Evolutionary conservation across 2,888 invertebrate genomes (phyloP), one percentile per base, ranked within the genome.

Genomic region (Meteorus colon): DNA sequence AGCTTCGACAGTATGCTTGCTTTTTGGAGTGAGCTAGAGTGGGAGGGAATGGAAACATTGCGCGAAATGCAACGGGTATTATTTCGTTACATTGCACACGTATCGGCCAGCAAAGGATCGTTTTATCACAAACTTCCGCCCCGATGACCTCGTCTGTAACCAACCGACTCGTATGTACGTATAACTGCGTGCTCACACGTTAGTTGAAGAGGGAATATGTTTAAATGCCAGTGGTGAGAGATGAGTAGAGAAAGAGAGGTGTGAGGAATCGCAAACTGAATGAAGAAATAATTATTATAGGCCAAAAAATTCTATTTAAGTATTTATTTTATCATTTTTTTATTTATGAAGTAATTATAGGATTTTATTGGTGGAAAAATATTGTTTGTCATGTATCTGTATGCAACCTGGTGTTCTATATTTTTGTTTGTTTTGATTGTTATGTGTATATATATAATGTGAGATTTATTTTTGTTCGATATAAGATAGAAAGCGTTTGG

Each of bases 71-170:
- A 75, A 74, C 68, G 80, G 79, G 82, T 81, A 84, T 85, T 83
- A 86, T 84, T 84, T 84, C 83, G 81, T 85, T 86, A 86, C 85
- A 85, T 81, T 83, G 82, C 78, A 81, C 80, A 77, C 82, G 79
- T 80, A 79, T 74, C 78, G 73, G 70, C 74, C 76, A 77, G 80
- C 81, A 85, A 86, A 86, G 84, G 82, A 84, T 84, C 82, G 84
- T 82, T 86, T 85, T 82, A 84, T 86, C 84, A 82, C 79, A 81
- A 80, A 77, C 81, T 86, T 85, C 81, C 84, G 81, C 84, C 73
- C 80, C 83, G 79, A 74, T 81, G 83, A 80, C 75, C 80, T 80
- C 79, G 77, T 78, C 82, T 83, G 82, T 82, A 84, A 83, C 77
- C 75, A 76, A 55, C 77, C 81, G 80, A 81, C 83, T 70, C 48